Evolutionary conservation across 1,140 invertebrate species (phyloP), one percentile per base, ranked within the genome.

Genomic region (Oscheius sp.): DNA sequence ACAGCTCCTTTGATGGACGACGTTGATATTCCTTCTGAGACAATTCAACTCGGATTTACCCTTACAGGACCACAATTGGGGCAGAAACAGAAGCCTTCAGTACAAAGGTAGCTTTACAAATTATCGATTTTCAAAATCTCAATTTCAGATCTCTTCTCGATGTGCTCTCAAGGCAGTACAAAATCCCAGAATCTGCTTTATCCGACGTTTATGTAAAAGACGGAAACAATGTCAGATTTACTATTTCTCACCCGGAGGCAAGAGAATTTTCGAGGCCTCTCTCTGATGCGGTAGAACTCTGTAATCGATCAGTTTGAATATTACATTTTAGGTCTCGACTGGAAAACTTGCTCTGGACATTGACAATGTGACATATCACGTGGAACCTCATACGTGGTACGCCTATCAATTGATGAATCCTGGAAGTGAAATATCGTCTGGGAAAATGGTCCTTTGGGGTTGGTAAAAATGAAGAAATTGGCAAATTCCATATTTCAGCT

Each of bases 151-250:
- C 49, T 35, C 20, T 68, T 3, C 35, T 58, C 29, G 26, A 71
- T 23, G 36, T 63, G n/a, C 59, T 71, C n/a, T 34, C 58, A 3
- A 34, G 63, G 2, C 3, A 55, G 2, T 63, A 62, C 68, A 46
- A 63, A 31, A 71, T 71, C 18, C 68, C 68, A 38, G 49, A 55
- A 38, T 52, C 49, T 15, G 20, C 58, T 35, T 35, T 71, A 46
- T 58, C 52, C 49, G 42, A 68, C 34, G 49, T 68, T 4, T 15
- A 55, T 28, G 31, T 82, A 4, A 68, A 69, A 32, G 80, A 80
- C 52, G 78, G 82, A 49, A 82, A 82, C 46, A 70, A 73, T 13
- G 71, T 82, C 23, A 45, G 77, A 13, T 81, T 81, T 31, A 74
- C 68, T 28, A 67, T 81, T 1, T 58, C 69, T 26, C 74, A 72